A percentile compares a stretch with the other conserved stretches of the same genome.
These are phyloP conservation scores for Eunapius fragilis DNA, from an alignment of 37 sponge, comb jelly and placozoan genomes.

Conservation along the genomic window DNA sequence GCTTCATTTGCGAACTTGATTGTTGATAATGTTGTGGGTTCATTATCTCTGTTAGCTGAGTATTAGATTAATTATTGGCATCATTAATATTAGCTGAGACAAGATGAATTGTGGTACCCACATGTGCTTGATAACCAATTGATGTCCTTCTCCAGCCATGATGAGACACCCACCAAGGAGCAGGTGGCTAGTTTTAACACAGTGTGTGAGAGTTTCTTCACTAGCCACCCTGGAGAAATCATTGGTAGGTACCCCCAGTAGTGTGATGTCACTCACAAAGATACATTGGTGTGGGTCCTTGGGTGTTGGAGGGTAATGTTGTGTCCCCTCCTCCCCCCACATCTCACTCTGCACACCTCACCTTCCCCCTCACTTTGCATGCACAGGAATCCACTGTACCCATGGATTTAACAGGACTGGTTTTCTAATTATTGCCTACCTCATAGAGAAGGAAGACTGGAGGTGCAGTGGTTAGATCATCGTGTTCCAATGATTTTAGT, in stretches of 20 bases:
- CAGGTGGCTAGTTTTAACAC: conserved; percentile 69
- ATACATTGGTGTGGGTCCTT: too few species aligned
- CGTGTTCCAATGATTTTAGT: not conserved
- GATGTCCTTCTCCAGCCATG: conserved; percentile 66
- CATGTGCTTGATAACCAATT: too few species aligned
- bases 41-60: too few species aligned
- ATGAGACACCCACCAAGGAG: conserved; percentile 67
- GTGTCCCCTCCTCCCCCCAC: not conserved
- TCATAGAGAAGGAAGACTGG: conserved; percentile 86
- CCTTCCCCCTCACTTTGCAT: not conserved
- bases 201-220: conserved; percentile 54
- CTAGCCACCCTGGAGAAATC: conserved; percentile 60
- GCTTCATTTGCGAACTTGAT: too few species aligned
- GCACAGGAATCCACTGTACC: conserved; percentile 95
- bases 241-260: conserved; percentile 42
- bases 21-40: too few species aligned
- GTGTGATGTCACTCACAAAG: not conserved
- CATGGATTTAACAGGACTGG: conserved; percentile 99
- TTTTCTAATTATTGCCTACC: conserved; percentile 83
- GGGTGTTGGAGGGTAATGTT: not conserved
- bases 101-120: too few species aligned
- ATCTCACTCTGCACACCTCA: not conserved
- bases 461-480: conserved; percentile 26
- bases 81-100: too few species aligned
- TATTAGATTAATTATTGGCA: too few species aligned